These are phyloP conservation scores for Neoaliturus tenellus DNA, from an alignment of 2,888 invertebrate species.

Conservation along the genomic window DNA sequence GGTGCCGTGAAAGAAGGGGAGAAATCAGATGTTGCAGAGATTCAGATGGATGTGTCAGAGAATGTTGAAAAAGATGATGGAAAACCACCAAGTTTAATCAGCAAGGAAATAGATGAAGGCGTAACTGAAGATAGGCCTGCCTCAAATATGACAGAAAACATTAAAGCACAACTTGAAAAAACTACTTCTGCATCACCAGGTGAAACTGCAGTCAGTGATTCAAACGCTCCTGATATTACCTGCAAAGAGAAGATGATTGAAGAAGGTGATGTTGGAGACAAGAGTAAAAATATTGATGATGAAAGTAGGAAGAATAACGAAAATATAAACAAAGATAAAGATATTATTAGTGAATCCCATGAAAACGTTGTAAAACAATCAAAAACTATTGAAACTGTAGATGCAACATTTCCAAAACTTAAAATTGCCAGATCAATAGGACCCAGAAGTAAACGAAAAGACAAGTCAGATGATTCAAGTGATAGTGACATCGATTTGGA, in stretches of 20 bases:
- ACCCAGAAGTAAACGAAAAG: neutral
- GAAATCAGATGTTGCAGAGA: neutral
- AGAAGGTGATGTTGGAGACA: neutral
- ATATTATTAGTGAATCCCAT: neutral
- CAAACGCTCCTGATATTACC: neutral
- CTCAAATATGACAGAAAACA: neutral
- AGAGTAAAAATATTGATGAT: too few relatives aligned
- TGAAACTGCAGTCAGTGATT: neutral
- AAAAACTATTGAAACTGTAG: neutral
- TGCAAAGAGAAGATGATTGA: neutral
- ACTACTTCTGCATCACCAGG: neutral
- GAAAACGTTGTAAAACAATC: neutral
- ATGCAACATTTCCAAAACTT: neutral
- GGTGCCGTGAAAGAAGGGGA: neutral
- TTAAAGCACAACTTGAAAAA: neutral
- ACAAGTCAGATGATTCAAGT: neutral
- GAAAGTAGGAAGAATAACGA: constrained; percentile 63
- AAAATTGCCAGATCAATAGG: neutral
- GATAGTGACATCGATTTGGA: constrained; percentile 31
- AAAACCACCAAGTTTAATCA: neutral
- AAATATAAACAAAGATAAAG: constrained; percentile 52
- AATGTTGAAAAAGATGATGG: neutral
- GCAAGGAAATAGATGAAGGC: neutral
- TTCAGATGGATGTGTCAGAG: neutral
- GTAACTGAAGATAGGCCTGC: too few relatives aligned